These are phyloP conservation scores for Cettia cetti DNA, from an alignment of 2,113 vertebrate species.

Conservation along the genomic window DNA sequence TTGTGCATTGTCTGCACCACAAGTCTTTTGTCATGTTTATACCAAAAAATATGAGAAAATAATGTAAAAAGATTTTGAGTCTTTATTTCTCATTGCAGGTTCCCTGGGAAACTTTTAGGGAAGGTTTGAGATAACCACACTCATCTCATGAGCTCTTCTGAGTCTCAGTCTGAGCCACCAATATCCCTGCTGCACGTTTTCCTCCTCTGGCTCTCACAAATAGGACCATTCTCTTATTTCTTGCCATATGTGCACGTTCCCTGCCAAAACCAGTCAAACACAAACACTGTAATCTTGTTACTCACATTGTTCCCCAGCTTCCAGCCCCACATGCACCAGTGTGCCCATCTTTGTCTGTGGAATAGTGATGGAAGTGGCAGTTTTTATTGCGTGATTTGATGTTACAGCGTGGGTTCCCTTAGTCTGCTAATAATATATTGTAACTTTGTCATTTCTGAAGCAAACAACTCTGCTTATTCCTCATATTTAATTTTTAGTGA, in stretches of 20 bases:
- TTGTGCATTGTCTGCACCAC: background rate
- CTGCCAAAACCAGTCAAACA: background rate
- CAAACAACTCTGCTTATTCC: background rate
- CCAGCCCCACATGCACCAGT: rapidly evolving
- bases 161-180: background rate
- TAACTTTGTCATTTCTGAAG: background rate
- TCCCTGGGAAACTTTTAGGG: background rate
- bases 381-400: background rate
- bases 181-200: background rate
- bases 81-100: background rate
- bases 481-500: background rate
- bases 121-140: background rate
- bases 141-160: background rate
- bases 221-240: background rate
- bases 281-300: background rate
- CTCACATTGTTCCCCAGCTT: background rate
- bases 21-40: background rate
- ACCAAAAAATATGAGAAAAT: background rate
- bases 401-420: background rate
- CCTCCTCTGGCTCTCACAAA: background rate
- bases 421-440: background rate
- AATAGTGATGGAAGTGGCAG: background rate
- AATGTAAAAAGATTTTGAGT: background rate
- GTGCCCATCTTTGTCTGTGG: background rate
- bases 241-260: rapidly evolving